Conservation (phyloP, 2,113 vertebrate species). For the Leptobrachium leishanense region DNA sequence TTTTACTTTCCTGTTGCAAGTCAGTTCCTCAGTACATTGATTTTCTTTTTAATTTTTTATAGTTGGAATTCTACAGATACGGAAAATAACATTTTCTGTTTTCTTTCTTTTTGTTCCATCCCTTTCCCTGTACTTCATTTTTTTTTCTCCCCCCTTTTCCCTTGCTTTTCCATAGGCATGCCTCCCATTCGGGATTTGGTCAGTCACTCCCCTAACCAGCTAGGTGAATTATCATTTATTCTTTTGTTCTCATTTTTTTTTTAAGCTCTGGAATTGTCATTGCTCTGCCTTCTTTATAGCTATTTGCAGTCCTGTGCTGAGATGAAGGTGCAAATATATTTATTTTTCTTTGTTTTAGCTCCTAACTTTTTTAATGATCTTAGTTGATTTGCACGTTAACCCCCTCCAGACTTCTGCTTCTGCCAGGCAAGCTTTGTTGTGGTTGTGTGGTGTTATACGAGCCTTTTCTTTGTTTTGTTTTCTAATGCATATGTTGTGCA, state of each 20-base stretch:
- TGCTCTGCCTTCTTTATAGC: neutral
- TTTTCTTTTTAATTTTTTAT: neutral
- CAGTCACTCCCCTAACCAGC: conserved; percentile 95
- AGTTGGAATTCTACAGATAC: neutral
- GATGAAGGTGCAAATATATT: neutral
- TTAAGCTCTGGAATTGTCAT: conserved; percentile 1
- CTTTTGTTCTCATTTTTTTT: neutral
- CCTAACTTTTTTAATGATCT: neutral
- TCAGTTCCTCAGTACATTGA: too few relatives aligned
- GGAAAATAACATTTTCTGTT: neutral
- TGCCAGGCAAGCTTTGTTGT: neutral
- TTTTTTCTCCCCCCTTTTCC: conserved; percentile 7
- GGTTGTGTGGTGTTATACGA: too few relatives aligned
- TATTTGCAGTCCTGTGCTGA: neutral
- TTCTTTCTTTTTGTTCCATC: neutral
- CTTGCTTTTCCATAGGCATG: conserved; percentile 80
- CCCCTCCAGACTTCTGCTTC: neutral
- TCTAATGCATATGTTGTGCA: too few relatives aligned
- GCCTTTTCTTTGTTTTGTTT: too few relatives aligned
- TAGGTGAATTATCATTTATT: conserved; percentile 74
- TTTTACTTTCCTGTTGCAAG: too few relatives aligned
- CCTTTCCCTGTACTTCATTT: neutral
- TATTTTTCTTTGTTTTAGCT: neutral
- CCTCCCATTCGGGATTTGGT: conserved; percentile 95
- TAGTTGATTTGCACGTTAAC: neutral